Conservation (phyloP, 2,888 invertebrate genomes). For the Spisula subtruncata region DNA sequence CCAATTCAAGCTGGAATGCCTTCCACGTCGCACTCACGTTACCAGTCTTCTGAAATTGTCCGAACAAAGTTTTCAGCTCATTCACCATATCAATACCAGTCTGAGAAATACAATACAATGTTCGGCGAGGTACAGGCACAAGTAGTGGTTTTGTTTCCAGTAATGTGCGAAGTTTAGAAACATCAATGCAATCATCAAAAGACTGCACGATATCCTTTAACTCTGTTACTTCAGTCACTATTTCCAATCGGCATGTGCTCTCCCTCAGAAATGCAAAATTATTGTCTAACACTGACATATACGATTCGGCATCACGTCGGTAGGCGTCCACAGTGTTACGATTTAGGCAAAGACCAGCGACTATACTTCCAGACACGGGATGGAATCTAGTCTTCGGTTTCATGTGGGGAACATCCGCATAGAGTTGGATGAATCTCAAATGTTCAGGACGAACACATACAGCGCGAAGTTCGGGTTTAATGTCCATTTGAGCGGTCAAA, state of each 20-base stretch:
- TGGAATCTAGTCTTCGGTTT: slow-evolving; percentile 3
- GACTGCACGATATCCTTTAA: background rate
- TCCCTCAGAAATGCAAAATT: background rate
- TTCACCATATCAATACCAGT: background rate
- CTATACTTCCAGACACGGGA: slow-evolving; percentile 29
- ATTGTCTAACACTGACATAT: background rate
- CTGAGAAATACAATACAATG: background rate
- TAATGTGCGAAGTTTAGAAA: background rate
- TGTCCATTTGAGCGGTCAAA: background rate
- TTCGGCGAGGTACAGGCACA: background rate
- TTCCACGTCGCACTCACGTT: slow-evolving; percentile 10
- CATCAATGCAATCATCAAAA: background rate
- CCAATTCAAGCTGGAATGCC: slow-evolving; percentile 18
- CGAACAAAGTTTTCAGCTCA: background rate
- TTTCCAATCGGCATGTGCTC: slow-evolving; percentile 7
- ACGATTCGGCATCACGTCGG: background rate
- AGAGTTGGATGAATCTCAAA: slow-evolving; percentile 28
- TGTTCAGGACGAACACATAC: background rate
- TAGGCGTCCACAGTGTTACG: background rate
- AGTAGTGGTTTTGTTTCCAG: background rate
- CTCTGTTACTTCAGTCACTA: background rate
- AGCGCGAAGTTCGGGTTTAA: background rate
- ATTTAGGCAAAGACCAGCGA: background rate
- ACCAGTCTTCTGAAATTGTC: background rate
- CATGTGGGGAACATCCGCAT: slow-evolving; percentile 20